Evolutionary conservation across 2,888 invertebrate species (phyloP).

Genomic region (Cabera pusaria): DNA sequence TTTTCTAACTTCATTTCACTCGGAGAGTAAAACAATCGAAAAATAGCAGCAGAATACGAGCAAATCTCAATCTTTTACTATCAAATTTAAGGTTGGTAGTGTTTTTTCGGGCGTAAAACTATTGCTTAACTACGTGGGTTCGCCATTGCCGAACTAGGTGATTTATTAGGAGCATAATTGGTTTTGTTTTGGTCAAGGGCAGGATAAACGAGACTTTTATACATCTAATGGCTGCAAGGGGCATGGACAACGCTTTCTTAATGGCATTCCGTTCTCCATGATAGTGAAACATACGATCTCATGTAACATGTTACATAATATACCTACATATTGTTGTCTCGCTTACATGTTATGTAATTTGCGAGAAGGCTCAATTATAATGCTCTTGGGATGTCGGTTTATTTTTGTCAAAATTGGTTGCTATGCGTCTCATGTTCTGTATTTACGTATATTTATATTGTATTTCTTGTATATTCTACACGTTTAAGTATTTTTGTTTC

Average conservation of each 20-base stretch:
- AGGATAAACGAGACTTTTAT: conserved; percentile 66
- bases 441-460: too few species aligned
- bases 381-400: conserved; percentile 1
- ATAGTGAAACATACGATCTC: conserved; percentile 20
- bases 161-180: conserved; percentile 72
- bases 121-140: conserved; percentile 42
- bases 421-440: too few species aligned
- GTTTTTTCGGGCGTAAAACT: neutral
- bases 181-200: conserved; percentile 70
- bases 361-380: conserved; percentile 9
- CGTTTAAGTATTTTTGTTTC: too few species aligned
- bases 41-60: conserved; percentile 27
- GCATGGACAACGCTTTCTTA: conserved; percentile 50
- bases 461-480: too few species aligned
- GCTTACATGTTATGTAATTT: conserved; percentile 8
- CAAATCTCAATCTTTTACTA: conserved; percentile 25
- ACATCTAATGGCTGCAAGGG: conserved; percentile 61
- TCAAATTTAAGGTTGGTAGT: conserved; percentile 23
- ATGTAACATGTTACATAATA: conserved; percentile 12
- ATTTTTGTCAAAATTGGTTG: neutral
- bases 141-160: conserved; percentile 43
- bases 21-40: conserved; percentile 35
- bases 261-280: conserved; percentile 42
- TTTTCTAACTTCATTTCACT: conserved; percentile 38
- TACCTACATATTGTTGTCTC: conserved; percentile 3